These are phyloP conservation scores for Chloropsis hardwickii DNA, from an alignment of 2,113 vertebrate species.

Conservation along the genomic window DNA sequence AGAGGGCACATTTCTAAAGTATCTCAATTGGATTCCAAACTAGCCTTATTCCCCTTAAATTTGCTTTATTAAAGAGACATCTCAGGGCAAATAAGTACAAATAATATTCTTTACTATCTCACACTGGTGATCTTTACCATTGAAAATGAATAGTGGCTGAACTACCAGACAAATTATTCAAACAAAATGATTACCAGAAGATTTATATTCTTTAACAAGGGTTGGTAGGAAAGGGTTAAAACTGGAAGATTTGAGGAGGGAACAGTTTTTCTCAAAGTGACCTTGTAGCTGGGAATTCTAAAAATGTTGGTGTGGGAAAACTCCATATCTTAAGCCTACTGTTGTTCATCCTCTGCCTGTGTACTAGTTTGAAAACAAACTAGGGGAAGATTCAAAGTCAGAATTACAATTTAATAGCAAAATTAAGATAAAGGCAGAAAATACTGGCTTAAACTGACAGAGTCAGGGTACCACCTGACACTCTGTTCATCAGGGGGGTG, in stretches of 20 bases:
- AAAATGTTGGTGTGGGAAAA: not conserved
- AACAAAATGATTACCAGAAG: not conserved
- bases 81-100: not conserved
- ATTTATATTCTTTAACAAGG: not conserved
- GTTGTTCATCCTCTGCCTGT: not conserved
- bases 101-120: not conserved
- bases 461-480: not conserved
- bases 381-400: not conserved
- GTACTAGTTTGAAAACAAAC: not conserved
- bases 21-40: not conserved
- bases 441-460: not conserved
- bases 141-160: not conserved
- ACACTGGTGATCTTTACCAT: not conserved
- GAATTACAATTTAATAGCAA: not conserved
- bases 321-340: not conserved
- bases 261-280: not conserved
- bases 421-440: not conserved
- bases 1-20: not conserved
- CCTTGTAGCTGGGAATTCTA: not conserved
- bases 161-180: not conserved
- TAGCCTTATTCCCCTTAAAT: not conserved
- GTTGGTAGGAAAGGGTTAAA: not conserved
- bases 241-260: not conserved
- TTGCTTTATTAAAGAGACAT: not conserved
- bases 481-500: not conserved